Conservation (phyloP, 2,888 invertebrate species). For the Arctia plantaginis region DNA sequence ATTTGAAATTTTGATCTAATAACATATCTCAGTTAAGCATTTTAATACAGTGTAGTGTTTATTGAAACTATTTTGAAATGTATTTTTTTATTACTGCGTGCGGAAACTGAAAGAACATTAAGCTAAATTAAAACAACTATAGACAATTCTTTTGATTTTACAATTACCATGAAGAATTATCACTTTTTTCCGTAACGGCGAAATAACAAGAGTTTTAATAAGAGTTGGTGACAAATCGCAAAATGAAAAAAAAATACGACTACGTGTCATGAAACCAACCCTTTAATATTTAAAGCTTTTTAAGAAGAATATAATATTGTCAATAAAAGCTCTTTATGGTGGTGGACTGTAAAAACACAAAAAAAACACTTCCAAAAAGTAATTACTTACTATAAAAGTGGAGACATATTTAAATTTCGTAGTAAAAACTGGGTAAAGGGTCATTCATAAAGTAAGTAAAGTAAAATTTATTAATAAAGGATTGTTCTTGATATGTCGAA, state of each 20-base stretch:
- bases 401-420: too few species aligned
- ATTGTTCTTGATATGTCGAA: too few species aligned
- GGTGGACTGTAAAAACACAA: too few species aligned
- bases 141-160: neutral
- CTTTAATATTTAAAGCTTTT: neutral
- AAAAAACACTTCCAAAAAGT: too few species aligned
- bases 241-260: too few species aligned
- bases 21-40: conserved; percentile 59
- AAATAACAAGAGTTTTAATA: neutral
- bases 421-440: too few species aligned
- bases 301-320: neutral
- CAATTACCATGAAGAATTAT: neutral
- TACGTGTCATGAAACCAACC: neutral
- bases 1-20: conserved; percentile 65
- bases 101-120: conserved; percentile 52
- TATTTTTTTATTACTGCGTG: conserved; percentile 23
- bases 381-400: too few species aligned
- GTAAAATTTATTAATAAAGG: too few species aligned
- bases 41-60: conserved; percentile 35
- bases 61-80: conserved; percentile 22
- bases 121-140: neutral
- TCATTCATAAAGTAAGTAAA: too few species aligned
- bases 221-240: neutral
- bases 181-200: neutral
- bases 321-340: too few species aligned